Conservation (phyloP, 1,140 invertebrate genomes). For the Diprion similis region DNA sequence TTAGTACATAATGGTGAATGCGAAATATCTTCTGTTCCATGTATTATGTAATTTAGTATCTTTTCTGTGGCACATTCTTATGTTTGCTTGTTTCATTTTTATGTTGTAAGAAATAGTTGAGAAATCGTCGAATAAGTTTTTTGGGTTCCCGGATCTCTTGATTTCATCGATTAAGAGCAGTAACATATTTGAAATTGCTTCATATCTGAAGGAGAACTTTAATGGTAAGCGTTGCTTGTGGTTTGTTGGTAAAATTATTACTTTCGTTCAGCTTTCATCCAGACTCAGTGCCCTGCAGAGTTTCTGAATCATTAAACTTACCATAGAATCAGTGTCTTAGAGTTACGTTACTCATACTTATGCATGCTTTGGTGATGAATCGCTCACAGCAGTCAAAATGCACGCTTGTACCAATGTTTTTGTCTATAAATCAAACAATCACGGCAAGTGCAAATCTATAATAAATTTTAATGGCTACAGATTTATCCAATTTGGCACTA, state of each 20-base stretch:
- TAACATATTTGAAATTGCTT: constrained; percentile 63
- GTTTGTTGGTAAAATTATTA: constrained; percentile 28
- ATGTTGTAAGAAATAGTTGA: constrained; percentile 50
- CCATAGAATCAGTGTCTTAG: no score
- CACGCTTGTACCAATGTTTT: no score
- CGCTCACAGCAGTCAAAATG: no score
- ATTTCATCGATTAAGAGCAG: constrained; percentile 60
- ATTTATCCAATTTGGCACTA: constrained; percentile 79
- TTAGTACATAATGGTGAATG: no score
- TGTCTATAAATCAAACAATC: no score
- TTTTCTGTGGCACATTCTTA: constrained; percentile 25
- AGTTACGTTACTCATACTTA: not conserved
- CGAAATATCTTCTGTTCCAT: no score
- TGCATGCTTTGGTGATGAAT: not conserved
- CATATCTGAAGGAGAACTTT: constrained; percentile 64
- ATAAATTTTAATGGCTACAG: constrained; percentile 54
- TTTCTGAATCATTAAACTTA: not conserved
- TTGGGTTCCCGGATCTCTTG: constrained; percentile 60
- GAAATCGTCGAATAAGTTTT: constrained; percentile 56
- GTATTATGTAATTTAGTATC: not conserved
- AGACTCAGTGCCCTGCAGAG: not conserved
- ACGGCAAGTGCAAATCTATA: not conserved
- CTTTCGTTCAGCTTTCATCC: not conserved
- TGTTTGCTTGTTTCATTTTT: constrained; percentile 41
- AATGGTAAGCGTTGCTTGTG: constrained; percentile 57